Evolutionary conservation across 1,140 invertebrate genomes (phyloP), one percentile per base, ranked within the genome.

Genomic region (Ridgeia piscesae): DNA sequence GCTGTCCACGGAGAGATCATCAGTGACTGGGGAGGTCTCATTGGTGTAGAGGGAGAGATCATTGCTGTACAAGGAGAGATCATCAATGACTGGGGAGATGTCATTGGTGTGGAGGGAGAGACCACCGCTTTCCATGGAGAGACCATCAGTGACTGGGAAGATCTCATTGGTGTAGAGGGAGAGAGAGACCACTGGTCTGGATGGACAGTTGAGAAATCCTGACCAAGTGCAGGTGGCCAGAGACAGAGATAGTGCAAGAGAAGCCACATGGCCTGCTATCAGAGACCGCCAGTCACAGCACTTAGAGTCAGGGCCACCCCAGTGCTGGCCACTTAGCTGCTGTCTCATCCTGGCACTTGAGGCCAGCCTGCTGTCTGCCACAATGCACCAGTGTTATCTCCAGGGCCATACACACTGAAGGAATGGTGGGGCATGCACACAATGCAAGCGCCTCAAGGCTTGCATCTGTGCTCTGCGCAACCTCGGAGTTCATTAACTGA

Each of bases 311-410:
- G 58, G 58, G 58, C 58, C 58, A 77, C 58, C 58, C 58, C 58
- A 77, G 58, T 77, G 27, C 42, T 17, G 58, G 58, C 58, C 58
- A 77, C 58, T 77, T 77, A 77, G 58, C 58, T 77, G 58, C 58
- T 77, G 58, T 77, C 58, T 77, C 58, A 77, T 77, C 58, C 58
- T 77, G 58, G 58, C 58, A 77, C 58, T 77, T 77, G 58, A 77
- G 27, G 58, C n/a, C 58, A 27, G 58, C 58, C 58, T 14, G 17
- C 58, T 2, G 58, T 77, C 58, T 77, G 58, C 58, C 58, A 77
- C 58, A 77, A 77, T 77, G 58, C 58, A 77, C 17, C 27, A 21
- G 27, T 77, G 58, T 77, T 77, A 77, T 77, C 58, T 77, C 58
- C 58, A 17, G 11, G 27, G 58, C 58, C 58, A 77, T 77, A 77